Base-by-base conservation (phyloP, 2,888 invertebrate species). In the Tineola bisselliella region DNA sequence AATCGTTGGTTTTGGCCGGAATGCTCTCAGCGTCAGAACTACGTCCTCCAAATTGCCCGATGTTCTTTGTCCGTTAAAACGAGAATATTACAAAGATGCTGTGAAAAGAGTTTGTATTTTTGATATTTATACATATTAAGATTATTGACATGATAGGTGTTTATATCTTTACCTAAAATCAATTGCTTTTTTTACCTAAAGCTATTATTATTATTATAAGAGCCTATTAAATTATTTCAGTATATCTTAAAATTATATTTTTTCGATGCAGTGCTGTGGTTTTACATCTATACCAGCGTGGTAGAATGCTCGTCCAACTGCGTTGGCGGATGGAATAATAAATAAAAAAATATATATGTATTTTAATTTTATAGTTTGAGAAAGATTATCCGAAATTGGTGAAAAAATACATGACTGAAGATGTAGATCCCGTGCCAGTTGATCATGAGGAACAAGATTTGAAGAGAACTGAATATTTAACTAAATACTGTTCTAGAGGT, bases 401-500 rank as follows among this genome's bases (percentile, higher is more conserved):
- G 0, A 71, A 81, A 64, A 78, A 65, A 65, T 79, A 83, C 66
- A 79, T 84, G 81, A 64, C 71, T 0, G 66, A 71, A 60, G 84
- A 84, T 12, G 65, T 87, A 0, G 83, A 86, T 60, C 77, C 80
- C 0, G 71, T 66, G 0, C 84, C 84, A 0, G 78, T 87, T 4
- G 79, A 81, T 0, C 67, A 87, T 38, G 78, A 80, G 57, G 76
- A 80, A 8, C 80, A 84, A 60, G 87, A 87, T 56, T 59, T 72
- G 44, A 84, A 84, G 63, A 68, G 86, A 44, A 84, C 87, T 0
- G 84, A 86, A 65, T 87, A 87, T 64, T 68, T 82, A 8, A 72
- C 65, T 17, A 77, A 81, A 63, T 84, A 79, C 63, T 87, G 87
- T 63, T 81, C 84, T 2, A 74, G 84, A 75, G 84, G 84, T 84